Evolutionary conservation across 2,797 vertebrate genomes (phyloP).

Genomic region (Schizopygopsis pylzovi): DNA sequence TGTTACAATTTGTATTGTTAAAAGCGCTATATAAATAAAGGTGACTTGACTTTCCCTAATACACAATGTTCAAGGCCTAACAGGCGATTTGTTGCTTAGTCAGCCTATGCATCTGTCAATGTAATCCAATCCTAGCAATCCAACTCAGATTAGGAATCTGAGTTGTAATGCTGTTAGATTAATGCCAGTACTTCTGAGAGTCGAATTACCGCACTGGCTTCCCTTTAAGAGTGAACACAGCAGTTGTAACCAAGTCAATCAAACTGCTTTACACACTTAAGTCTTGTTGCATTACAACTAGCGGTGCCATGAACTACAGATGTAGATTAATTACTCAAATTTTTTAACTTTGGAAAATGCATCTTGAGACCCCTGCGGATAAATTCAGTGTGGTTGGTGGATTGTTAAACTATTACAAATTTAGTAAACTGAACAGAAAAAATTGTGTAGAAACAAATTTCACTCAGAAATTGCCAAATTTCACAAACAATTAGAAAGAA

Average conservation of each 20-base stretch:
- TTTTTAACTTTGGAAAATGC: background rate
- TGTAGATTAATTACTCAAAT: background rate
- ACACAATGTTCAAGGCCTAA: constrained; percentile 55
- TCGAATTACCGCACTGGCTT: background rate
- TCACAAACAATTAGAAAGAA: no score
- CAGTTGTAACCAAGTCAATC: background rate
- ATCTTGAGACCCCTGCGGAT: background rate
- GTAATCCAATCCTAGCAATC: constrained; percentile 61
- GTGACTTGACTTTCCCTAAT: constrained; percentile 64
- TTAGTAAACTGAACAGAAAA: no score
- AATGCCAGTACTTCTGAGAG: constrained; percentile 44
- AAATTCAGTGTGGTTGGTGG: background rate
- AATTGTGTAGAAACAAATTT: background rate
- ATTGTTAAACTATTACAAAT: background rate
- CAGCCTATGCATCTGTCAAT: constrained; percentile 67
- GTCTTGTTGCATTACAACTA: background rate
- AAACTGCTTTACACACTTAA: constrained; percentile 1
- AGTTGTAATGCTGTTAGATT: constrained; percentile 64
- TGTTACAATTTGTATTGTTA: no score
- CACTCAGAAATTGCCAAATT: no score
- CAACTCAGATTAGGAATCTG: constrained; percentile 61
- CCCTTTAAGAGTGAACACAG: background rate
- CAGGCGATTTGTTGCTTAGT: constrained; percentile 66
- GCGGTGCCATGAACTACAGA: background rate
- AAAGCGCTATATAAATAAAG: no score